These are phyloP conservation scores for Acrocephalus kingi DNA, from an alignment of 2,113 vertebrate species.

Conservation along the genomic window DNA sequence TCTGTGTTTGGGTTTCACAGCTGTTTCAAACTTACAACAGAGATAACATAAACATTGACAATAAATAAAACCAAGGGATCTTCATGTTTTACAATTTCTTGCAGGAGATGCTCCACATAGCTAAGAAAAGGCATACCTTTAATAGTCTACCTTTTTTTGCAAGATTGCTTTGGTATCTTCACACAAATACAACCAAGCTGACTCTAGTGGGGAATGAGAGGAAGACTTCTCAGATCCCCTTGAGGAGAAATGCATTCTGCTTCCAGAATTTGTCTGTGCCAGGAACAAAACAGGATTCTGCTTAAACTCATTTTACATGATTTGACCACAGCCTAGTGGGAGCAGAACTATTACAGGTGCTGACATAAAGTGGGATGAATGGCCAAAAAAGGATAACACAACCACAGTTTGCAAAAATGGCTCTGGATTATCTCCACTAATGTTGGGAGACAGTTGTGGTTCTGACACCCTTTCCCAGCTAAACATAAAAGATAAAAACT, in stretches of 20 bases:
- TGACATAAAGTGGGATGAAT: not conserved
- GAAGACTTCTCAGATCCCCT: not conserved
- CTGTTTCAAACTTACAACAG: constrained; percentile 4
- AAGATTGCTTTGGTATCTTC: not conserved
- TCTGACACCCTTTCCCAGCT: not conserved
- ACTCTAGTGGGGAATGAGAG: not conserved
- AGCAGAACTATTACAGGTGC: not conserved
- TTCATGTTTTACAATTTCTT: not conserved
- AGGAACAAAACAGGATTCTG: not conserved
- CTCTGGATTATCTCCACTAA: not conserved
- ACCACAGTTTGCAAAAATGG: not conserved
- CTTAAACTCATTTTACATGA: not conserved
- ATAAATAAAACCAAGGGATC: not conserved
- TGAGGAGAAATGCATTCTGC: not conserved
- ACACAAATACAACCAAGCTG: not conserved
- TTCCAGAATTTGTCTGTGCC: not conserved
- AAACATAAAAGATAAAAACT: not conserved
- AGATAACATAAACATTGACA: constrained; percentile 3
- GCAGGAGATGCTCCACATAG: not conserved
- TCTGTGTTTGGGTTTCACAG: constrained; percentile 6
- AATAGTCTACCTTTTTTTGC: not conserved
- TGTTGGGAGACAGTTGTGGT: accelerated
- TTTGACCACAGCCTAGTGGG: not conserved
- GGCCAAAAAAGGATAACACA: not conserved
- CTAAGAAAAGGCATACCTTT: not conserved